Conservation (phyloP, 1,140 invertebrate species). For the Brachionus rotundiformis region DNA sequence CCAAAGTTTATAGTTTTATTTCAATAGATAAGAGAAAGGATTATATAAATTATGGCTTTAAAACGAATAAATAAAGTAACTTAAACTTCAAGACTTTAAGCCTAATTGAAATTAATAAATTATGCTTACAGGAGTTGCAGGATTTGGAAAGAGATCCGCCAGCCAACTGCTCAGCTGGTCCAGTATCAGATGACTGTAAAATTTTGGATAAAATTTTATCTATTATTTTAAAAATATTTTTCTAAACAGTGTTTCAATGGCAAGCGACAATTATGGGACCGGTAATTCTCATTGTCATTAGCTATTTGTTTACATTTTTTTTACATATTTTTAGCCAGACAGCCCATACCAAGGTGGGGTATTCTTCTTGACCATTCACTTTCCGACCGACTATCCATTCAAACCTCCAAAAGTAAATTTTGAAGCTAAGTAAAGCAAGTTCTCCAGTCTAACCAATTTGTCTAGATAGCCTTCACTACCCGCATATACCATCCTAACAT, state of each 20-base stretch:
- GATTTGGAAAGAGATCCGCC: constrained; percentile 63
- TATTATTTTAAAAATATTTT: neutral
- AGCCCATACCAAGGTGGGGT: constrained; percentile 98
- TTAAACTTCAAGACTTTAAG: neutral
- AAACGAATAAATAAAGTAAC: constrained; percentile 51
- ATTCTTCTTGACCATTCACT: constrained; percentile 99
- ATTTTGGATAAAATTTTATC: no score
- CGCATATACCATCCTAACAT: constrained; percentile 99
- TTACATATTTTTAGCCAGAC: constrained; percentile 76
- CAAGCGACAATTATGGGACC: constrained; percentile 55
- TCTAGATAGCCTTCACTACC: constrained; percentile 91
- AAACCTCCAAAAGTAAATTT: constrained; percentile 87
- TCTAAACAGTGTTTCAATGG: constrained; percentile 54
- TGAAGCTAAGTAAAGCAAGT: no score
- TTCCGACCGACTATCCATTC: constrained; percentile 98
- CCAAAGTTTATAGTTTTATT: neutral
- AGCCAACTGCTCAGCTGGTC: constrained; percentile 64
- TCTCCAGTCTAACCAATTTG: constrained; percentile 52
- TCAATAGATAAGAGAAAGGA: neutral
- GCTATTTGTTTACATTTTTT: no score
- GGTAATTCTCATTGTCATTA: no score
- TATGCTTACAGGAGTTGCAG: constrained; percentile 53
- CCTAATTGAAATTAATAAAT: constrained; percentile 5
- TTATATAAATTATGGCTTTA: constrained; percentile 30
- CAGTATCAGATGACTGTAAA: constrained; percentile 63